These are phyloP conservation scores for Latrodectus hesperus DNA, from an alignment of 2,888 invertebrate species.

Conservation along the genomic window DNA sequence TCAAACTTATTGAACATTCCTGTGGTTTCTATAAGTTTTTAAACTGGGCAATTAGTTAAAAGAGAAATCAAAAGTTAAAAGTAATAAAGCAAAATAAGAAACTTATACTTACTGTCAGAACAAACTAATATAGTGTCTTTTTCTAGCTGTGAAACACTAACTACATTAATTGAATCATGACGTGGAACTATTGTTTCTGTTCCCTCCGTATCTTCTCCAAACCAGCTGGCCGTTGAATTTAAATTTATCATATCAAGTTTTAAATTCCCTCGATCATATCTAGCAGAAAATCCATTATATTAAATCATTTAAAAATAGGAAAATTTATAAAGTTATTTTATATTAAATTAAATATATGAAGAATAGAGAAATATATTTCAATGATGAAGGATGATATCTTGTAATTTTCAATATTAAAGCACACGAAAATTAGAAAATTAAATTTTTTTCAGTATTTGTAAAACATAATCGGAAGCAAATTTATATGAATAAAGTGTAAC, in stretches of 20 bases:
- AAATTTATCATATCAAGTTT: constrained; percentile 94
- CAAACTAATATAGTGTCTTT: constrained; percentile 94
- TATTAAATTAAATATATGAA: too few species aligned
- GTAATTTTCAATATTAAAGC: too few species aligned
- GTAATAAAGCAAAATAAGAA: not conserved
- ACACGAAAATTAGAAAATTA: too few species aligned
- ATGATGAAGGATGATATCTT: not conserved
- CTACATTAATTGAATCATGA: constrained; percentile 84
- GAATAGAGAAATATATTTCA: not conserved
- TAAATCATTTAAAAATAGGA: not conserved
- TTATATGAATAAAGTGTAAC: too few species aligned
- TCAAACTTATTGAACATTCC: too few species aligned
- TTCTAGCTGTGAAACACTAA: constrained; percentile 90
- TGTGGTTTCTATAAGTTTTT: too few species aligned
- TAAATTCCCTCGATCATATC: constrained; percentile 77
- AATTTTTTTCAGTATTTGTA: too few species aligned
- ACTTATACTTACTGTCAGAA: constrained; percentile 82
- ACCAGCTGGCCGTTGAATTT: constrained; percentile 91
- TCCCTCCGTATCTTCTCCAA: constrained; percentile 83
- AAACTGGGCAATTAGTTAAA: not conserved
- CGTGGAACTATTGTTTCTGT: constrained; percentile 84
- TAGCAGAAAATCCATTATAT: constrained; percentile 4
- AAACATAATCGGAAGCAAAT: too few species aligned
- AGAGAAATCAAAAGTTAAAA: not conserved
- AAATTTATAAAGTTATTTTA: not conserved